A percentile compares a stretch with the other conserved stretches of the same genome.
These are phyloP conservation scores for Tetrapedia diversipes DNA, from an alignment of 2,888 invertebrate genomes.

Conservation along the genomic window DNA sequence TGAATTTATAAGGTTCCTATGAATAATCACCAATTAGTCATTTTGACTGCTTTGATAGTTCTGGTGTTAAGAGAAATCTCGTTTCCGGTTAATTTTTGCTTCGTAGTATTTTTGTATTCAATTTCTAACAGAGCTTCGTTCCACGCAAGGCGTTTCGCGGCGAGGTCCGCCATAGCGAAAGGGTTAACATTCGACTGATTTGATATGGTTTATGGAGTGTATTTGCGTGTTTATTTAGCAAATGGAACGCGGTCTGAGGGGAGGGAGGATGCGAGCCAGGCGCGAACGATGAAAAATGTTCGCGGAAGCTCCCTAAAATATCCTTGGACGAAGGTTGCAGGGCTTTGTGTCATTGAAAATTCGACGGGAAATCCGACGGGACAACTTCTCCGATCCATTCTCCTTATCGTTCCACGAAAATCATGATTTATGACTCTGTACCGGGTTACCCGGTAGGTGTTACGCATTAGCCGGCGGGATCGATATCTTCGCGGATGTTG, in stretches of 20 bases:
- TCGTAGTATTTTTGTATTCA: too few relatives aligned
- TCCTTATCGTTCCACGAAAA: slow-evolving; percentile 15
- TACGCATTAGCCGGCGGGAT: slow-evolving; percentile 4
- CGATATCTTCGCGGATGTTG: slow-evolving; percentile 6
- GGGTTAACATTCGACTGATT: too few relatives aligned
- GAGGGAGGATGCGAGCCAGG: too few relatives aligned
- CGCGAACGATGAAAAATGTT: slow-evolving; percentile 5
- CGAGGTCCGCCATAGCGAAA: too few relatives aligned
- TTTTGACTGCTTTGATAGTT: too few relatives aligned
- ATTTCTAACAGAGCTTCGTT: too few relatives aligned
- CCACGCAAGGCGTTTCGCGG: too few relatives aligned
- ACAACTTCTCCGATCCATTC: slow-evolving; percentile 33
- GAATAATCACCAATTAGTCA: too few relatives aligned
- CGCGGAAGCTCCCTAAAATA: neutral
- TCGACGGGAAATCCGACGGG: slow-evolving; percentile 15
- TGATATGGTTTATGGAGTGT: neutral
- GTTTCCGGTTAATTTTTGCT: too few relatives aligned
- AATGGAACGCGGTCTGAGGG: too few relatives aligned
- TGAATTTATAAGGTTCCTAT: too few relatives aligned
- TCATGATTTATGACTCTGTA: slow-evolving; percentile 34
- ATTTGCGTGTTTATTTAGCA: neutral
- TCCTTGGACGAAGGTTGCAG: neutral
- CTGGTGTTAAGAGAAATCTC: too few relatives aligned
- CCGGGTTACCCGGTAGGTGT: slow-evolving; percentile 1
- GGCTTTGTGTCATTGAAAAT: slow-evolving; percentile 21